Evolutionary conservation across 2,888 invertebrate genomes (phyloP), one percentile per base, ranked within the genome.

Genomic region (Pachydiplax longipennis): DNA sequence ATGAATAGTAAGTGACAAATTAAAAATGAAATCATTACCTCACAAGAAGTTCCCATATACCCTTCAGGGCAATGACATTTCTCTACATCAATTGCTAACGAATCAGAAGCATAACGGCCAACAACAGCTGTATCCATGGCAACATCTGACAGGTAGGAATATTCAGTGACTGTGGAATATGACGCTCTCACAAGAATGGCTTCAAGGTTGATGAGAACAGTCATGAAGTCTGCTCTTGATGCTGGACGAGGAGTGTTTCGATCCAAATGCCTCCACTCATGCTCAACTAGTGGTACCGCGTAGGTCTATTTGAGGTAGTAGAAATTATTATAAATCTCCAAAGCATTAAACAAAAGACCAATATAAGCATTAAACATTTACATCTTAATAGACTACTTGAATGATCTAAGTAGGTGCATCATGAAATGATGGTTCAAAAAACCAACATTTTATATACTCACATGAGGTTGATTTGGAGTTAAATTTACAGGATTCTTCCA

Each of bases 141-240:
- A 0, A 99, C 97, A 93, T 98, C 98, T 91, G 97, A 96, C 81
- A 99, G 96, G 90, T 96, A 96, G 1, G 95, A 94, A 0, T 96
- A 95, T 0, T 95, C 94, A 91, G 96, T 96, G 92, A 97, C 95
- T 90, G 95, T 94, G 91, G 96, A 95, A 82, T 96, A 95, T 0
- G 98, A 97, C 1, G 98, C 99, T 90, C 98, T 95, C 44, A 99
- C 96, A 13, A 98, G 94, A 91, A 98, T 97, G 18, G 97, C 95
- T 92, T 98, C 97, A 18, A 99, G 94, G 92, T 97, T 97, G 44
- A 97, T 96, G 13, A 99, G 94, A 0, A 97, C 97, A 91, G 96
- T 96, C 95, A 99, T 95, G 91, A 99, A 95, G 93, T 98, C 97
- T 91, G 96, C 96, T 48, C 99, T 96, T 0, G 97, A 96, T 0